Evolutionary conservation across 2,888 invertebrate genomes (phyloP).

Genomic region (Gonocerus acuteangulatus): DNA sequence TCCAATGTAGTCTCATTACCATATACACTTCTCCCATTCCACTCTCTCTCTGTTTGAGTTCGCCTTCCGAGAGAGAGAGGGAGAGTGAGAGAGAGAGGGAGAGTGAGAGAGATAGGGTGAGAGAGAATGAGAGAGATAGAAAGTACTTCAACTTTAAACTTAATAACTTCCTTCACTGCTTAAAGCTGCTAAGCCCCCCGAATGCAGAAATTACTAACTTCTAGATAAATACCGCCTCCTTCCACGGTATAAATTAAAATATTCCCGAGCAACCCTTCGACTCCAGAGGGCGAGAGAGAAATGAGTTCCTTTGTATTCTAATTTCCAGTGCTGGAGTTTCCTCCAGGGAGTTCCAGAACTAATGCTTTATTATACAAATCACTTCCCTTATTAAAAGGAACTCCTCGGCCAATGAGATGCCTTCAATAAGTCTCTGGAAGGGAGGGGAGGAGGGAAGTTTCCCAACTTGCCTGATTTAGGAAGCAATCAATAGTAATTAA

Average conservation of each 20-base stretch:
- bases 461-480: too few relatives aligned
- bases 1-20: too few relatives aligned
- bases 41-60: slow-evolving; percentile 15
- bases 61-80: too few relatives aligned
- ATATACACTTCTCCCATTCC: too few relatives aligned
- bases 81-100: too few relatives aligned
- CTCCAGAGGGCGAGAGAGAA: slow-evolving; percentile 5
- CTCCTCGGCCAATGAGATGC: neutral
- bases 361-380: slow-evolving; percentile 28
- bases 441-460: too few relatives aligned
- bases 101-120: too few relatives aligned
- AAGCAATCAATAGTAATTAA: too few relatives aligned
- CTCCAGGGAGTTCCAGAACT: slow-evolving; percentile 15
- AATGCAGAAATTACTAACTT: slow-evolving; percentile 33
- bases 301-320: slow-evolving; percentile 27
- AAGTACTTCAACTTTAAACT: slow-evolving; percentile 19
- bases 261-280: slow-evolving; percentile 7
- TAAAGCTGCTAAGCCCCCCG: slow-evolving; percentile 3
- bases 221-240: slow-evolving; percentile 32
- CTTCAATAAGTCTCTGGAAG: too few relatives aligned
- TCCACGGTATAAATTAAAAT: slow-evolving; percentile 25
- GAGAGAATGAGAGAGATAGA: too few relatives aligned
- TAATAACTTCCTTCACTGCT: slow-evolving; percentile 12
- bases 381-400: slow-evolving; percentile 24
- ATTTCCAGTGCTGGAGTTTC: slow-evolving; percentile 9